Evolutionary conservation across 2,888 invertebrate species (phyloP).

Genomic region (Augiades crinisus): DNA sequence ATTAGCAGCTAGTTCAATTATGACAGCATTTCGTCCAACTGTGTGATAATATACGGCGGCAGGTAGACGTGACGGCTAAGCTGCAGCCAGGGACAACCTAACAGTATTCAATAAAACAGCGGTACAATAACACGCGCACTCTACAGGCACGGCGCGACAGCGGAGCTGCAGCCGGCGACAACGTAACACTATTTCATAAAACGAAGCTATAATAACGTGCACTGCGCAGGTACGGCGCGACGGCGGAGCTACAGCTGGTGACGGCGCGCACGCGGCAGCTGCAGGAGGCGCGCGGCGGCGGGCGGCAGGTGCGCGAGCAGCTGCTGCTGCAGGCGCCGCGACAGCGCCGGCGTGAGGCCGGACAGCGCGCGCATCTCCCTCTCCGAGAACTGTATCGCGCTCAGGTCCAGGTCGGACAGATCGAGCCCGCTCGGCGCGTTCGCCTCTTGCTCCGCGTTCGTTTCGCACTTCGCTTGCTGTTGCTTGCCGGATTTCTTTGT

Average conservation of each 20-base stretch:
- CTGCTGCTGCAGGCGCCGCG: constrained; percentile 86
- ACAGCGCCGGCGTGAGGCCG: constrained; percentile 84
- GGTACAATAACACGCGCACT: too few species aligned
- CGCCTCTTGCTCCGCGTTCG: constrained; percentile 42
- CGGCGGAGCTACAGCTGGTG: constrained; percentile 84
- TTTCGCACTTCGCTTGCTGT: constrained; percentile 49
- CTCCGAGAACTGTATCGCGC: constrained; percentile 85
- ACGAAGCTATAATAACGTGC: too few species aligned
- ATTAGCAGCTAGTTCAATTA: too few species aligned
- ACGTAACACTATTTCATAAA: too few species aligned
- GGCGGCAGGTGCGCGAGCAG: constrained; percentile 86
- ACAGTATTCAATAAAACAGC: too few species aligned
- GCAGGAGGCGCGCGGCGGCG: constrained; percentile 84
- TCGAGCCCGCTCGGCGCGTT: constrained; percentile 57
- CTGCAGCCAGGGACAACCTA: too few species aligned
- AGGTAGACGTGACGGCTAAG: too few species aligned
- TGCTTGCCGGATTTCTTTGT: constrained; percentile 66
- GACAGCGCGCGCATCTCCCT: constrained; percentile 82
- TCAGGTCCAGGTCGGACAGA: constrained; percentile 84
- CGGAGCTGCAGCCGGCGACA: too few species aligned
- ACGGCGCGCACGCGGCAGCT: constrained; percentile 88
- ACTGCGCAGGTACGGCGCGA: constrained; percentile 67
- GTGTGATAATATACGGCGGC: too few species aligned
- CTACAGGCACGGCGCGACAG: too few species aligned
- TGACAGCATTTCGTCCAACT: too few species aligned